phyloP scores from a whole-genome alignment of 1,140 invertebrate genomes.

The Zaprionus camerounensis region DNA sequence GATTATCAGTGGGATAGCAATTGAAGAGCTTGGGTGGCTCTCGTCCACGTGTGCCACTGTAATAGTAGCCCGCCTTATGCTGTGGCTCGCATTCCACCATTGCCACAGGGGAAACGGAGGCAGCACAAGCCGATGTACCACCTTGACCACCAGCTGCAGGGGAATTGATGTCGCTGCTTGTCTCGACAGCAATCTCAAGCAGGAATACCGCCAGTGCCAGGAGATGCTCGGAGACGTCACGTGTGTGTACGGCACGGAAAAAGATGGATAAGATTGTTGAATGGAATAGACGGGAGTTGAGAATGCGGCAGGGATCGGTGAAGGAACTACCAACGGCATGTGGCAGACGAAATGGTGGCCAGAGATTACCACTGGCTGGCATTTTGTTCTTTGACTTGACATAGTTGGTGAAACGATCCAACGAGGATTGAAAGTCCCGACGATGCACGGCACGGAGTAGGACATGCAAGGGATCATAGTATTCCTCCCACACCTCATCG shows the following conservation, averaged over 20 bases:
- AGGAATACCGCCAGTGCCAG: constrained; percentile 94
- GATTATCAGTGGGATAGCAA: constrained; percentile 91
- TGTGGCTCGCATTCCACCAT: constrained; percentile 72
- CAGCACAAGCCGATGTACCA: neutral
- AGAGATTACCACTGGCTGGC: constrained; percentile 88
- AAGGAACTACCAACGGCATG: constrained; percentile 88
- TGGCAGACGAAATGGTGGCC: constrained; percentile 93
- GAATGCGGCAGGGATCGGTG: constrained; percentile 88
- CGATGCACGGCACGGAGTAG: constrained; percentile 95
- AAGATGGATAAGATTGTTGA: constrained; percentile 93
- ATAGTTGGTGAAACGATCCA: constrained; percentile 94
- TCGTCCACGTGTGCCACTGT: constrained; percentile 42
- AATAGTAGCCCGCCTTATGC: constrained; percentile 52
- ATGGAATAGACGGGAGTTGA: constrained; percentile 93
- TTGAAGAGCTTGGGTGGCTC: constrained; percentile 87
- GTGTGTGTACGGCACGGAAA: constrained; percentile 92
- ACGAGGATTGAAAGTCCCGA: constrained; percentile 96
- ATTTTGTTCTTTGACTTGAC: constrained; percentile 89
- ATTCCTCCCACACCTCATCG: constrained; percentile 93
- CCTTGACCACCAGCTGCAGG: neutral
- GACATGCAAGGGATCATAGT: constrained; percentile 97
- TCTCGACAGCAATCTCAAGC: constrained; percentile 92
- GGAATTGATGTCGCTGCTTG: constrained; percentile 85
- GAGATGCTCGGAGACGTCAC: constrained; percentile 92
- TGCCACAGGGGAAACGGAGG: constrained; percentile 47